Evolutionary conservation across 2,113 vertebrate genomes (phyloP).

Genomic region (Ahaetulla prasina): DNA sequence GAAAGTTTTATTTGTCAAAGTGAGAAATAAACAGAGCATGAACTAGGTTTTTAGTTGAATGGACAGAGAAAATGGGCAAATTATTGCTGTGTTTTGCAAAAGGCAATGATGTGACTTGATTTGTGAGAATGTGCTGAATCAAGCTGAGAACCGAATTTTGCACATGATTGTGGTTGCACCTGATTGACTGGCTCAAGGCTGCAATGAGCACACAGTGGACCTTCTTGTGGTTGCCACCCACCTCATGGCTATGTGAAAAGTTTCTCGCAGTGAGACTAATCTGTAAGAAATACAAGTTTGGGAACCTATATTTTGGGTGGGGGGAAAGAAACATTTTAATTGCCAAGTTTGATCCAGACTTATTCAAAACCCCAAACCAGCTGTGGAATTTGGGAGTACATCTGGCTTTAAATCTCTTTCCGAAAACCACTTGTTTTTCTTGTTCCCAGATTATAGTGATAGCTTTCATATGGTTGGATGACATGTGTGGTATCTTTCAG

Average conservation of each 20-base stretch:
- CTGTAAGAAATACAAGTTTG: not conserved
- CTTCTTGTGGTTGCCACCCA: not conserved
- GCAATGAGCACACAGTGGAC: not conserved
- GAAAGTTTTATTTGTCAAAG: not conserved
- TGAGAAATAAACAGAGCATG: not conserved
- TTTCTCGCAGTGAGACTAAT: not conserved
- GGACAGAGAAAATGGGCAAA: not conserved
- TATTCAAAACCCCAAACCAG: not conserved
- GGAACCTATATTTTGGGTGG: not conserved
- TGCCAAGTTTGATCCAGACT: not conserved
- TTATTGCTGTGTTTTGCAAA: not conserved
- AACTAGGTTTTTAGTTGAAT: not conserved
- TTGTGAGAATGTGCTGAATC: not conserved
- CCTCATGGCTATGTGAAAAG: not conserved
- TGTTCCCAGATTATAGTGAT: slow-evolving; percentile 13
- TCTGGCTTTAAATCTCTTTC: slow-evolving; percentile 4
- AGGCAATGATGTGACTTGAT: not conserved
- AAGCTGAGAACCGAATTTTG: not conserved
- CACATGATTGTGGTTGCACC: not conserved
- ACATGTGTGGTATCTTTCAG: slow-evolving; percentile 8
- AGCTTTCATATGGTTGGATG: slow-evolving; percentile 1
- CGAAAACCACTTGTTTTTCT: not conserved
- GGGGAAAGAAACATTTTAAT: not conserved
- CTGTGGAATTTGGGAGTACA: not conserved
- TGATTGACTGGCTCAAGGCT: not conserved